phyloP scores from a whole-genome alignment of 2,113 vertebrate genomes.

The Pterocles orientalis region DNA sequence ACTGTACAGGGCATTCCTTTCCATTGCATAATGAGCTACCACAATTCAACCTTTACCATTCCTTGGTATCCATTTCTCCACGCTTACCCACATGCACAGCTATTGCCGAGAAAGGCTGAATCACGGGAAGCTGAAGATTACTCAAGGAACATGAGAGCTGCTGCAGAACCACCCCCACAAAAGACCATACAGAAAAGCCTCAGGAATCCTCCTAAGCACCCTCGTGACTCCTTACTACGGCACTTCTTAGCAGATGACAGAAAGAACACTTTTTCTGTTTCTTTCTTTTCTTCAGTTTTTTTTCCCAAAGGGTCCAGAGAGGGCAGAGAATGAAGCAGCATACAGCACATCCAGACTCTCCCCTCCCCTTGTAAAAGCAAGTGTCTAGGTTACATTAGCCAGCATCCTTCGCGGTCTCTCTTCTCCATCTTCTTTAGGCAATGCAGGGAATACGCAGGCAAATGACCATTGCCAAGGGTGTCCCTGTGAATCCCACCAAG shows the following conservation, averaged over 20 bases:
- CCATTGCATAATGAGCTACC: neutral
- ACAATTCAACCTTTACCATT: neutral
- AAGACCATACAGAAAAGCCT: neutral
- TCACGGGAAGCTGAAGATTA: neutral
- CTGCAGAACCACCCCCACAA: neutral
- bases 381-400: neutral
- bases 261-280: neutral
- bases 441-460: rapidly evolving
- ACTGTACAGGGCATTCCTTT: neutral
- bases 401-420: neutral
- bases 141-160: neutral
- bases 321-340: neutral
- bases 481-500: neutral
- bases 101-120: neutral
- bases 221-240: neutral
- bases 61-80: neutral
- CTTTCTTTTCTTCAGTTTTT: too few species aligned
- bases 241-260: neutral
- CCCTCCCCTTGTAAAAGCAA: neutral
- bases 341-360: neutral
- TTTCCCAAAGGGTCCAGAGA: neutral
- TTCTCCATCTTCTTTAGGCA: neutral
- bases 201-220: neutral
- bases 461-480: neutral
- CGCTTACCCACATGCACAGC: neutral